These are phyloP conservation scores for Enteromius mattozi DNA, from an alignment of 2,797 vertebrate species.

Conservation along the genomic window DNA sequence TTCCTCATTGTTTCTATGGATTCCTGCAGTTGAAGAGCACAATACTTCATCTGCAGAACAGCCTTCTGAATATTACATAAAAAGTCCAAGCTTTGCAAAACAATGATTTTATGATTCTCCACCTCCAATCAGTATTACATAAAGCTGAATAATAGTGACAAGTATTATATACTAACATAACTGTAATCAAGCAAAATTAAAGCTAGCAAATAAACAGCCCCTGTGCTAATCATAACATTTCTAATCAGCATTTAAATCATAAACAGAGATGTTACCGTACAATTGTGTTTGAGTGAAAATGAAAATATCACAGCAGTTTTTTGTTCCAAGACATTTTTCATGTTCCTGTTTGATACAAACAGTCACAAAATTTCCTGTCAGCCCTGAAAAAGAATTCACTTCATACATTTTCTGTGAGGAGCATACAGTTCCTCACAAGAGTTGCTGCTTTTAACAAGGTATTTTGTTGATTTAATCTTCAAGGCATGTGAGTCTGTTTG, in stretches of 20 bases:
- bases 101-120: not conserved
- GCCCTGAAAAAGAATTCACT: not conserved
- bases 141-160: not conserved
- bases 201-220: not conserved
- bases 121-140: not conserved
- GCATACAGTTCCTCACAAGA: not conserved
- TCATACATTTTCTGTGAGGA: not conserved
- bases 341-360: slow-evolving; percentile 12
- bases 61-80: not conserved
- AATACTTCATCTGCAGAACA: not conserved
- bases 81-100: not conserved
- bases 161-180: not conserved
- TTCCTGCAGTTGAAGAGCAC: not conserved
- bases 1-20: slow-evolving; percentile 20
- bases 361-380: not conserved
- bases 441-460: not conserved
- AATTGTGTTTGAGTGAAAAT: not conserved
- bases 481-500: not conserved
- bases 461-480: slow-evolving; percentile 5
- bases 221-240: not conserved
- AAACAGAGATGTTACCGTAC: not conserved
- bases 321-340: not conserved
- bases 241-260: not conserved
- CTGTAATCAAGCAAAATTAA: not conserved
- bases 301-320: not conserved